Conservation (phyloP, 2,113 vertebrate genomes). For the Takifugu bimaculatus region DNA sequence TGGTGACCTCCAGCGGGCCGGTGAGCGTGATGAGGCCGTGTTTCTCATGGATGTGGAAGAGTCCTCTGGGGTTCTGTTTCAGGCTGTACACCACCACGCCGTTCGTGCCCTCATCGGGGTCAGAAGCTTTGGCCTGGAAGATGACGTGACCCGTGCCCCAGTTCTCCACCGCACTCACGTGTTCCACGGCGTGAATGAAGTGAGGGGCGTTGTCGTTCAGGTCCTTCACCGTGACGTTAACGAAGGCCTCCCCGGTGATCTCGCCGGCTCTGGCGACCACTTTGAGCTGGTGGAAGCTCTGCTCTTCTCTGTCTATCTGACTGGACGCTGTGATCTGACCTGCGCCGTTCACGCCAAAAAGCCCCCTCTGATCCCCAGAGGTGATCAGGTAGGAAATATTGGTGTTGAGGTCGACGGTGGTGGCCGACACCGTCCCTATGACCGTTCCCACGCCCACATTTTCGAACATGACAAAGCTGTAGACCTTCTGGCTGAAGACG, state of each 20-base stretch:
- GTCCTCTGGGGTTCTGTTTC: conserved; percentile 85
- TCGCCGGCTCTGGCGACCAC: conserved; percentile 89
- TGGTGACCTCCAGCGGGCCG: conserved; percentile 83
- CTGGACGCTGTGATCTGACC: conserved; percentile 87
- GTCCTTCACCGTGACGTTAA: conserved; percentile 95
- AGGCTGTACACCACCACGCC: conserved; percentile 88
- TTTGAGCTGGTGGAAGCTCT: conserved; percentile 88
- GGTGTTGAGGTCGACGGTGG: conserved; percentile 88
- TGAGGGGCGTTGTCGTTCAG: conserved; percentile 93
- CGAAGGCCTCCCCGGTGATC: conserved; percentile 85
- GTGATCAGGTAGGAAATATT: conserved; percentile 96
- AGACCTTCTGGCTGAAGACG: conserved; percentile 84
- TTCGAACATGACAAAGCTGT: conserved; percentile 98
- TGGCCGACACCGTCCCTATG: conserved; percentile 89
- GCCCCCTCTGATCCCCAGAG: conserved; percentile 86
- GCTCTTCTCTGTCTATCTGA: conserved; percentile 90
- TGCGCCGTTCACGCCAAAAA: conserved; percentile 80
- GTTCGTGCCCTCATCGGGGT: conserved; percentile 90
- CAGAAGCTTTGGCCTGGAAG: conserved; percentile 89
- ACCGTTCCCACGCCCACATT: conserved; percentile 83
- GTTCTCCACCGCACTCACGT: conserved; percentile 91
- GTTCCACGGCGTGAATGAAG: conserved; percentile 86
- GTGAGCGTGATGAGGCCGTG: conserved; percentile 85
- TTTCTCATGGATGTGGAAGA: conserved; percentile 85
- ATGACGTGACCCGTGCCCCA: conserved; percentile 91